These are phyloP conservation scores for Zingel zingel DNA, from an alignment of 2,113 vertebrate genomes.

Conservation along the genomic window DNA sequence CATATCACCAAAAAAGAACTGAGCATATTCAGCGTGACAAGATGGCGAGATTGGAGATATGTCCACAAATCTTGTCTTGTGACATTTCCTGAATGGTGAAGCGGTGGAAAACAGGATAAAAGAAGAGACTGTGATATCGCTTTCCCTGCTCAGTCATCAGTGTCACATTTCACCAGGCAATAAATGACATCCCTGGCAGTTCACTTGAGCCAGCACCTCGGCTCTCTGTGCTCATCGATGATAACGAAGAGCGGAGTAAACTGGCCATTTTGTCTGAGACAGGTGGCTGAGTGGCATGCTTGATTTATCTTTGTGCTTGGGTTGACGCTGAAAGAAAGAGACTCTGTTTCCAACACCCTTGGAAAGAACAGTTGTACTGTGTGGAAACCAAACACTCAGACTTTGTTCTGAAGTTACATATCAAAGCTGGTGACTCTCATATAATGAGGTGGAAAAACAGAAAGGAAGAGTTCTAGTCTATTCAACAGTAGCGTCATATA, in stretches of 20 bases:
- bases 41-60: conserved; percentile 8
- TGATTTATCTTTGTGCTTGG: conserved; percentile 45
- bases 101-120: conserved; percentile 34
- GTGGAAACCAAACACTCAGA: not conserved
- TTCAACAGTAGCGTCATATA: not conserved
- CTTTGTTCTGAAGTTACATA: conserved; percentile 17
- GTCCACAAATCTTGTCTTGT: conserved; percentile 33
- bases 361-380: not conserved
- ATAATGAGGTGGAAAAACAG: conserved; percentile 1
- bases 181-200: conserved; percentile 56
- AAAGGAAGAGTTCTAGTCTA: not conserved
- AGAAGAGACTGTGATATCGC: conserved; percentile 39
- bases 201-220: conserved; percentile 41
- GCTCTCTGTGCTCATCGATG: conserved; percentile 22
- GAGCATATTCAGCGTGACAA: not conserved
- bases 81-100: conserved; percentile 44
- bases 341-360: conserved; percentile 10
- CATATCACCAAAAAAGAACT: not conserved
- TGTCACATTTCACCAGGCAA: conserved; percentile 65
- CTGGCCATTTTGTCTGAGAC: conserved; percentile 57
- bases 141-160: conserved; percentile 48
- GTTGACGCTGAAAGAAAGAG: conserved; percentile 30
- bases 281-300: conserved; percentile 44
- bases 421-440: conserved; percentile 19
- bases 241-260: conserved; percentile 57